Evolutionary conservation across 2,888 invertebrate genomes (phyloP).

Genomic region (Lobophora halterata): DNA sequence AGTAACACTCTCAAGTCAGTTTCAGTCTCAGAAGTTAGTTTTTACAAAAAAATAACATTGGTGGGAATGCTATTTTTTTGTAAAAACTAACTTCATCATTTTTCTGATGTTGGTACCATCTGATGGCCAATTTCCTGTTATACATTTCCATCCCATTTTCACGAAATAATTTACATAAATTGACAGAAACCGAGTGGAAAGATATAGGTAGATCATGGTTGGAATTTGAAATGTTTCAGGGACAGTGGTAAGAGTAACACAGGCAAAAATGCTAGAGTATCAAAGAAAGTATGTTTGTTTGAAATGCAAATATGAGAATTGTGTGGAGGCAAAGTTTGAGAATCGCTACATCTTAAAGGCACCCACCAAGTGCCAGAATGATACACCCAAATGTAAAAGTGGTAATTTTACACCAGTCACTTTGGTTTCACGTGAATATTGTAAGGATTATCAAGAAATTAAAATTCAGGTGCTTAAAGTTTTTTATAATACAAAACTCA

Average conservation of each 20-base stretch:
- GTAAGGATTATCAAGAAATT: constrained; percentile 92
- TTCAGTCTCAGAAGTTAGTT: too few species aligned
- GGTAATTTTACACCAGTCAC: constrained; percentile 77
- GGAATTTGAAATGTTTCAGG: constrained; percentile 66
- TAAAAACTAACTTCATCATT: not conserved
- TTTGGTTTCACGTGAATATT: constrained; percentile 82
- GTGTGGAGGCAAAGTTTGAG: constrained; percentile 85
- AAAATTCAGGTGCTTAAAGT: constrained; percentile 84
- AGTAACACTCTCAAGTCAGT: too few species aligned
- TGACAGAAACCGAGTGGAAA: too few species aligned
- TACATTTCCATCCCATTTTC: too few species aligned
- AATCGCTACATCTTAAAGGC: constrained; percentile 81
- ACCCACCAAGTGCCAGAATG: constrained; percentile 78
- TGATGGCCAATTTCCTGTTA: too few species aligned
- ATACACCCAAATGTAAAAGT: constrained; percentile 76
- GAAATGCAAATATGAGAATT: constrained; percentile 86
- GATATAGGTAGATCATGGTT: too few species aligned
- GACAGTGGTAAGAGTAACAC: constrained; percentile 88
- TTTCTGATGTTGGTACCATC: too few species aligned
- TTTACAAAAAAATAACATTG: too few species aligned
- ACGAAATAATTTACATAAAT: too few species aligned
- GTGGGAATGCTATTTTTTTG: too few species aligned
- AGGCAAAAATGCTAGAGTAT: constrained; percentile 88
- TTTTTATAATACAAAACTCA: not conserved
- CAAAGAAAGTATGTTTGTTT: constrained; percentile 87